These are phyloP conservation scores for Hyphantria cunea DNA, from an alignment of 1,140 invertebrate genomes.

Conservation along the genomic window DNA sequence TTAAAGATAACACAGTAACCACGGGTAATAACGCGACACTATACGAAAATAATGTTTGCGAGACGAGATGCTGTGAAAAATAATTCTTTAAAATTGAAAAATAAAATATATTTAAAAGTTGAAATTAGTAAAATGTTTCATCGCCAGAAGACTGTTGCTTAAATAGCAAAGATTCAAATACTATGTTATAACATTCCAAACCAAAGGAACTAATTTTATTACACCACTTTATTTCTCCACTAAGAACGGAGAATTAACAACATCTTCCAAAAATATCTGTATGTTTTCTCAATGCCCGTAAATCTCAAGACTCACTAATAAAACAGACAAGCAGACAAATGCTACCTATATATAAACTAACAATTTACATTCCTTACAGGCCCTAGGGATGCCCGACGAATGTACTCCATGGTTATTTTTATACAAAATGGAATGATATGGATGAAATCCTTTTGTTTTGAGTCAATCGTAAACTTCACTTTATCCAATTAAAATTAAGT, in stretches of 20 bases:
- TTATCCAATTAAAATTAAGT: too few relatives aligned
- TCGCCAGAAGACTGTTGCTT: too few relatives aligned
- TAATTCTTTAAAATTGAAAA: too few relatives aligned
- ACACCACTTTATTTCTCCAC: neutral
- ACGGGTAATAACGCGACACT: too few relatives aligned
- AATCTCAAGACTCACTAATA: constrained; percentile 56
- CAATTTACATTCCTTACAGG: constrained; percentile 61
- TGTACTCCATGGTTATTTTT: constrained; percentile 38
- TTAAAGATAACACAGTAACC: too few relatives aligned
- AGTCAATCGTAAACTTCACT: neutral
- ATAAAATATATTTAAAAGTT: too few relatives aligned
- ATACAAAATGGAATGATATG: constrained; percentile 2
- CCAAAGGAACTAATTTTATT: neutral
- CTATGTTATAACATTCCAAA: neutral
- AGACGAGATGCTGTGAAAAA: too few relatives aligned
- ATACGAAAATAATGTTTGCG: too few relatives aligned
- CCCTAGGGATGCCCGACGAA: constrained; percentile 41
- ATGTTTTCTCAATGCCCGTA: constrained; percentile 39
- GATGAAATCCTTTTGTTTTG: neutral
- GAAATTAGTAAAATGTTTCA: too few relatives aligned
- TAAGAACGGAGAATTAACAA: neutral
- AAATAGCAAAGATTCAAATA: too few relatives aligned
- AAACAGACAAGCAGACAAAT: constrained; percentile 67
- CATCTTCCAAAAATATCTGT: constrained; percentile 10
- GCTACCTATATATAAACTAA: constrained; percentile 56